phyloP scores from a whole-genome alignment of 1,140 invertebrate genomes.

The Microplitis mediator region DNA sequence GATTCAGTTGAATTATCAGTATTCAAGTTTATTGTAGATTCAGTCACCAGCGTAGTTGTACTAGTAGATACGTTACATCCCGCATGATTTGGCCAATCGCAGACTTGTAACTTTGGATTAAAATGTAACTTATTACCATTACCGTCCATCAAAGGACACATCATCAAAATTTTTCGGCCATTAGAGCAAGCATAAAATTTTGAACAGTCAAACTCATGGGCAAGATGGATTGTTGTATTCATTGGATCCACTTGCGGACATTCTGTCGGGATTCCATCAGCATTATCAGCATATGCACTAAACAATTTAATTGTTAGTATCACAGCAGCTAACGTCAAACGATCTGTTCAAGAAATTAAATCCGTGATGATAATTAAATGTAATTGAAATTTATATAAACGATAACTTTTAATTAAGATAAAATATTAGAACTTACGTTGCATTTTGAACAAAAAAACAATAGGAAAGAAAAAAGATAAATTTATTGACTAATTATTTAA shows the following conservation, averaged over 20 bases:
- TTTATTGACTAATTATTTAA: background rate
- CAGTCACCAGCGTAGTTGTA: background rate
- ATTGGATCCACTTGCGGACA: constrained; percentile 25
- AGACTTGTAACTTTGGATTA: constrained; percentile 60
- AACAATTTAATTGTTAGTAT: background rate
- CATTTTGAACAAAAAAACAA: background rate
- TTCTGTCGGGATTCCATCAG: constrained; percentile 18
- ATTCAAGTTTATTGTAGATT: background rate
- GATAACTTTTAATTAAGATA: background rate
- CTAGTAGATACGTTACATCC: constrained; percentile 15
- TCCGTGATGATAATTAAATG: background rate
- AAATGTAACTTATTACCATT: constrained; percentile 55
- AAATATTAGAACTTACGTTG: background rate
- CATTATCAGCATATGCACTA: background rate
- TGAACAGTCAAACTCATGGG: constrained; percentile 59
- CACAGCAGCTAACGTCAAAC: background rate
- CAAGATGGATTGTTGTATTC: constrained; percentile 45
- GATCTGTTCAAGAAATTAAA: background rate
- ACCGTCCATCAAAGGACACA: constrained; percentile 48
- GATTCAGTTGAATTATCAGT: background rate
- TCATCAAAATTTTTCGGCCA: constrained; percentile 56
- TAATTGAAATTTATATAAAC: background rate
- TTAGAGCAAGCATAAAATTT: constrained; percentile 65
- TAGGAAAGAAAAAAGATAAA: background rate
- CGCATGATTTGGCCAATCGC: constrained; percentile 34